phyloP scores from a whole-genome alignment of 2,113 vertebrate genomes.

The Eurystomus gularis region DNA sequence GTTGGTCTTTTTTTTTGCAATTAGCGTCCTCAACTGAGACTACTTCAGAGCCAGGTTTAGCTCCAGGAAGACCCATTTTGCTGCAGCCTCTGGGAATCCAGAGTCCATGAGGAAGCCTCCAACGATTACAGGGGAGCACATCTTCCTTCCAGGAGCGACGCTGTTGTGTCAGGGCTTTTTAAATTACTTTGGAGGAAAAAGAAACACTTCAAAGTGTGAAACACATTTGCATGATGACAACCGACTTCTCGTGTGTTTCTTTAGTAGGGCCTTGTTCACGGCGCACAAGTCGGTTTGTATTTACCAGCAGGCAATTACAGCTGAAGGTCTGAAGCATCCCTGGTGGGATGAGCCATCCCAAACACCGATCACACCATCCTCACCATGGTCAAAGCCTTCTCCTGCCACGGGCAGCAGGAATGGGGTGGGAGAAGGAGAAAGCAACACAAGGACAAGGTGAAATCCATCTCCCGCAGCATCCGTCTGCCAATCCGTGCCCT shows the following conservation, averaged over 20 bases:
- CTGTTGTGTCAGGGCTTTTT: neutral
- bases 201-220: neutral
- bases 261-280: neutral
- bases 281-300: neutral
- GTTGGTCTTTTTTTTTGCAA: neutral
- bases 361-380: fast-evolving
- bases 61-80: neutral
- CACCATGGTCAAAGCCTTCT: neutral
- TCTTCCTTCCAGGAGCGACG: neutral
- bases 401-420: neutral
- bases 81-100: neutral
- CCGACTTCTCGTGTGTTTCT: neutral
- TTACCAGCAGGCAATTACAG: neutral
- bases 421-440: neutral
- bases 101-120: fast-evolving
- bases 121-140: neutral
- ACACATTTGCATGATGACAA: neutral
- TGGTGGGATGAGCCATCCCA: neutral
- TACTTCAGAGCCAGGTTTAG: neutral
- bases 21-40: neutral
- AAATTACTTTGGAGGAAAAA: neutral
- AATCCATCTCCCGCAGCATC: neutral
- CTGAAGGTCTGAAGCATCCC: neutral
- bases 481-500: neutral
- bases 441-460: neutral